These are phyloP conservation scores for Gouania willdenowi DNA, from an alignment of 2,797 vertebrate genomes.

Conservation along the genomic window DNA sequence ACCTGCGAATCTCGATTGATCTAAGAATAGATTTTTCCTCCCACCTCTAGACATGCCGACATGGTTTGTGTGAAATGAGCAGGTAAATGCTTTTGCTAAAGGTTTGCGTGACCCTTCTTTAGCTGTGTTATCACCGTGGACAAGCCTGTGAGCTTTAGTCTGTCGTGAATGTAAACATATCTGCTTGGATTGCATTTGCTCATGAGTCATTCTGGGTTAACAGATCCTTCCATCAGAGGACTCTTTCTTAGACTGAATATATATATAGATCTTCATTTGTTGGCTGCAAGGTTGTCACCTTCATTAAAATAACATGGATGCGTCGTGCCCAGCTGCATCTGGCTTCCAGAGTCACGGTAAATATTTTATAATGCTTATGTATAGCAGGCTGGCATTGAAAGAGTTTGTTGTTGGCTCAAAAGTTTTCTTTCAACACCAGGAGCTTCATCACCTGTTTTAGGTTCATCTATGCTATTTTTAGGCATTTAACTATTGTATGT, in stretches of 20 bases:
- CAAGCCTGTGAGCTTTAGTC: not conserved
- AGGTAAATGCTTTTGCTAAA: constrained; percentile 19
- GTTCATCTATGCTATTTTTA: too few relatives aligned
- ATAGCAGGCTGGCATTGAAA: constrained; percentile 19
- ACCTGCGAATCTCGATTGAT: too few relatives aligned
- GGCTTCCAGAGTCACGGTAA: constrained; percentile 17
- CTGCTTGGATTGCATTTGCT: constrained; percentile 19
- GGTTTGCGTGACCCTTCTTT: constrained; percentile 22
- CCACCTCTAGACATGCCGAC: not conserved
- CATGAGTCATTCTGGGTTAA: not conserved
- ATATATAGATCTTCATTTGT: constrained; percentile 9
- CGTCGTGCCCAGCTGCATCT: constrained; percentile 1
- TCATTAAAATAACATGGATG: constrained; percentile 20
- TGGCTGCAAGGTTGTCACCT: not conserved
- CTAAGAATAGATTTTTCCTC: too few relatives aligned
- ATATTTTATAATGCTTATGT: constrained; percentile 25
- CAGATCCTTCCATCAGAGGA: not conserved
- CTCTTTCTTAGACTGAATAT: constrained; percentile 1
- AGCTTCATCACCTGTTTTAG: too few relatives aligned
- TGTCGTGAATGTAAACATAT: not conserved
- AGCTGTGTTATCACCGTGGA: constrained; percentile 16
- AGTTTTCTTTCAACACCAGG: too few relatives aligned
- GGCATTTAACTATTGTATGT: too few relatives aligned
- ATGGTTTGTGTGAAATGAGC: constrained; percentile 2
- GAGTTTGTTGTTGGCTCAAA: too few relatives aligned